A percentile compares a stretch with the other conserved stretches of the same genome.
Conservation (phyloP, 2,113 vertebrate species). For the Protobothrops mucrosquamatus region DNA sequence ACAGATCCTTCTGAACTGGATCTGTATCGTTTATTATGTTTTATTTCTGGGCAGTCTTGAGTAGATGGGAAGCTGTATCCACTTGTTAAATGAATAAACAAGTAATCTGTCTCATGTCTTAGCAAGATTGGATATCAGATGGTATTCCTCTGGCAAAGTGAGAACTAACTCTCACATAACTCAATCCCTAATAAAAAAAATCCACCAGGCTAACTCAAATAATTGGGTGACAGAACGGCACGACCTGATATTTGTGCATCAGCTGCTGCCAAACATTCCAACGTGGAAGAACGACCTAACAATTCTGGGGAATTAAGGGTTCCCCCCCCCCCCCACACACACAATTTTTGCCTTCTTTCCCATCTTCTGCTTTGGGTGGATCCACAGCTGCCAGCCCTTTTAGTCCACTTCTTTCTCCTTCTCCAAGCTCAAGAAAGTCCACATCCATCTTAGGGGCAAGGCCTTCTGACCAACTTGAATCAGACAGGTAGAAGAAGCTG, state of each 20-base stretch:
- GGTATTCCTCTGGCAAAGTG: neutral
- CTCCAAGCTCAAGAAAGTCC: neutral
- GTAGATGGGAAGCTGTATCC: neutral
- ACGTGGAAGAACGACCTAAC: neutral
- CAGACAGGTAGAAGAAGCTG: neutral
- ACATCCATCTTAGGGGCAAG: neutral
- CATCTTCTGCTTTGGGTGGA: neutral
- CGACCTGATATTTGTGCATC: neutral
- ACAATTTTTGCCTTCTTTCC: neutral
- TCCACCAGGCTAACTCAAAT: neutral
- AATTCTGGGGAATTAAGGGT: neutral
- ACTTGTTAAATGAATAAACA: neutral
- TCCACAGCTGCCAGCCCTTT: neutral
- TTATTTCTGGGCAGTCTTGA: neutral
- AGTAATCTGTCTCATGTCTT: neutral
- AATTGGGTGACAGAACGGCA: neutral
- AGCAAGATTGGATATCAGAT: neutral
- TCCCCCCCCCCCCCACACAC: rapidly evolving
- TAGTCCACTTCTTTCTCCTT: neutral
- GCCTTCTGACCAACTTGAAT: neutral
- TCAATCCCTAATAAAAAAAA: neutral
- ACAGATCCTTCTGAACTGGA: neutral
- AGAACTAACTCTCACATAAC: neutral
- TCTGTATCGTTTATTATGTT: neutral
- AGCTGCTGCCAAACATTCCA: neutral